Percentiles rank a stretch among this genome's conserved stretches.
Conservation (phyloP, 2,797 vertebrate genomes). For the Antrozous pallidus region DNA sequence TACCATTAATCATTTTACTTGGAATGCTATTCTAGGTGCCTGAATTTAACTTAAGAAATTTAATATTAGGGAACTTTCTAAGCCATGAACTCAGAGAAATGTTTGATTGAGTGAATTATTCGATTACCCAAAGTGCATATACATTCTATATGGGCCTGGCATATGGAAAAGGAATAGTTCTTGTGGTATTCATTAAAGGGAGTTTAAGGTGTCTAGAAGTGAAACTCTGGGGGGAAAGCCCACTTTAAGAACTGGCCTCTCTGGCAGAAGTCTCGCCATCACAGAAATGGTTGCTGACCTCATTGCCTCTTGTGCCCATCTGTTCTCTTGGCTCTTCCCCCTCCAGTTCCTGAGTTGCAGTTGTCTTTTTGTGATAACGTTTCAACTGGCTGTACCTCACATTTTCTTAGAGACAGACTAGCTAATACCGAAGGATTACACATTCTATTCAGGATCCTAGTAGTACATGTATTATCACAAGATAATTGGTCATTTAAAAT, state of each 20-base stretch:
- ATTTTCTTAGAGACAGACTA: background rate
- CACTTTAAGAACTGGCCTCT: background rate
- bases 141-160: background rate
- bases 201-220: background rate
- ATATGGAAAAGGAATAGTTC: background rate
- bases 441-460: background rate
- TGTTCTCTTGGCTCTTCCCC: conserved; percentile 5
- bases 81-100: background rate
- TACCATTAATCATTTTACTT: background rate
- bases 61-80: background rate
- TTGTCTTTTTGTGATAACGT: background rate
- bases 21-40: background rate
- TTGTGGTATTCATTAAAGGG: background rate
- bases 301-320: background rate
- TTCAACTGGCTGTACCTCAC: background rate
- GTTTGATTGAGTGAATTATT: background rate
- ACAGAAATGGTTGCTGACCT: background rate
- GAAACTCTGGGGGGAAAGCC: background rate
- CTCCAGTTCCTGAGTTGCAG: background rate
- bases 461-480: background rate
- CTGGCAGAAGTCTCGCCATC: background rate
- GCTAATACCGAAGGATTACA: background rate
- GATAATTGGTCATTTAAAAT: background rate
- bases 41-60: background rate
- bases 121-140: background rate